A percentile compares a stretch with the other conserved stretches of the same genome.
Conservation (phyloP, 2,797 vertebrate species). For the Myiothlypis coronata region DNA sequence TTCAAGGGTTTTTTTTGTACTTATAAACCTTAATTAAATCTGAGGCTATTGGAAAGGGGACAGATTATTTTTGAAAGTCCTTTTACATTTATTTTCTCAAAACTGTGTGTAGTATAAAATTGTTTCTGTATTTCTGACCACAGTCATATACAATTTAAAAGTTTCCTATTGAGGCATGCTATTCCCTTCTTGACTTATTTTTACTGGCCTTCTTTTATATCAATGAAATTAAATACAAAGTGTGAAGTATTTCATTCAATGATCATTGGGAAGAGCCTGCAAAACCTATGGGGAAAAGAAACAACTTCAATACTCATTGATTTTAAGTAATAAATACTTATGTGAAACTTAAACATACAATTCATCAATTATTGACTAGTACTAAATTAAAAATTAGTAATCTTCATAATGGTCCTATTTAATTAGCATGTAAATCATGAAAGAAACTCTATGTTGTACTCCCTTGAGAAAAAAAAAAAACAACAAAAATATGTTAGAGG, state of each 20-base stretch:
- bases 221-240: neutral
- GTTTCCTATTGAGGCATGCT: neutral
- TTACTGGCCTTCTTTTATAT: neutral
- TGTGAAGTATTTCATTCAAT: neutral
- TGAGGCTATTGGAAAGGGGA: neutral
- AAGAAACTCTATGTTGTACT: neutral
- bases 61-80: neutral
- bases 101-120: neutral
- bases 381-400: neutral
- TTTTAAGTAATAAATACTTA: neutral
- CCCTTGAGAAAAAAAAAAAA: neutral
- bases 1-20: accelerated
- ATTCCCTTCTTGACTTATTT: neutral
- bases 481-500: neutral
- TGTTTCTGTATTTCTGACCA: neutral
- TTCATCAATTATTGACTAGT: neutral
- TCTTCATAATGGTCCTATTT: neutral
- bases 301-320: neutral
- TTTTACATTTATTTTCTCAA: neutral
- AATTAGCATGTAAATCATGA: neutral
- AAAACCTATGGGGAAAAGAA: neutral
- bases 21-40: neutral
- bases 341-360: neutral
- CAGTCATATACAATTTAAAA: neutral
- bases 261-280: neutral